phyloP scores from a whole-genome alignment of 2,888 invertebrate genomes.

The Escarpia spicata region DNA sequence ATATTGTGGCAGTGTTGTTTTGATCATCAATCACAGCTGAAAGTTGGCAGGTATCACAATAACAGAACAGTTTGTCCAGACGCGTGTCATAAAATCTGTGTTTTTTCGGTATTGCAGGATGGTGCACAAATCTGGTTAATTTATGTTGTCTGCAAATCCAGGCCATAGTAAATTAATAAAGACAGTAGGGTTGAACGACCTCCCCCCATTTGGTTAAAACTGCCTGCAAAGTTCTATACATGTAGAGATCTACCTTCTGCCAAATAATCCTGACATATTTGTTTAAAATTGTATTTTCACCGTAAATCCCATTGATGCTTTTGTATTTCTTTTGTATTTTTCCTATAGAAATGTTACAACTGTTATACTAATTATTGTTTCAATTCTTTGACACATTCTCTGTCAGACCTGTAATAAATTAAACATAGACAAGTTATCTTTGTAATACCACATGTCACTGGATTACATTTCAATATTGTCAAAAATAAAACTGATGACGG shows the following conservation, averaged over 20 bases:
- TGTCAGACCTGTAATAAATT: neutral
- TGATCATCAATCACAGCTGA: neutral
- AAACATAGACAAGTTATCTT: neutral
- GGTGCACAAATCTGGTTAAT: neutral
- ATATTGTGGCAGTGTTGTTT: neutral
- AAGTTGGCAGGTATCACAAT: neutral
- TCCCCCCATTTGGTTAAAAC: too few species aligned
- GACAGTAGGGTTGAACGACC: neutral
- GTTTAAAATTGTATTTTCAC: too few species aligned
- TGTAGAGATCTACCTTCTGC: too few species aligned
- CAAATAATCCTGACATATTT: too few species aligned
- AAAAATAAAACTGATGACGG: too few species aligned
- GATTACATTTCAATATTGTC: too few species aligned
- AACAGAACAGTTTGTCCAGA: neutral
- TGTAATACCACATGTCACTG: neutral
- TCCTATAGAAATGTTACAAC: too few species aligned
- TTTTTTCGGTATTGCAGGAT: neutral
- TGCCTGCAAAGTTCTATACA: too few species aligned
- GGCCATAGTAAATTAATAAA: neutral
- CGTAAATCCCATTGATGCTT: too few species aligned
- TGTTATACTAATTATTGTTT: too few species aligned
- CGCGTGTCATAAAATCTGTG: neutral
- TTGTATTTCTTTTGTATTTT: too few species aligned
- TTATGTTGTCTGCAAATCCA: neutral
- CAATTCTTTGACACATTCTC: neutral